Evolutionary conservation across 2,797 vertebrate genomes (phyloP).

Genomic region (Crocodylus rhombifer): DNA sequence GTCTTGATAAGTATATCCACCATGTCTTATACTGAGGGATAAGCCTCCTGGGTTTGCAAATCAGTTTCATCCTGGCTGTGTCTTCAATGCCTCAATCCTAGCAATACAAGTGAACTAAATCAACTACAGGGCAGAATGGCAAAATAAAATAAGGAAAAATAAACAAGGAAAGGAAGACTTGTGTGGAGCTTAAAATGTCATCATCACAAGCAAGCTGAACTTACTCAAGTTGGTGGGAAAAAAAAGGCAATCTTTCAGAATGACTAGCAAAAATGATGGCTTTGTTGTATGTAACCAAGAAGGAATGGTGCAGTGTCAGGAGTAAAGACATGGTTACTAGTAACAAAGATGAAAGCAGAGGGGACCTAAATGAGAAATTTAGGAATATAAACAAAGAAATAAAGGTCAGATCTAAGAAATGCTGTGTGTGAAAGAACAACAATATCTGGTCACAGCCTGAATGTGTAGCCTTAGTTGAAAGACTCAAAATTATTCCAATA

Average conservation of each 20-base stretch:
- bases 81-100: neutral
- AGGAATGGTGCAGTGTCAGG: neutral
- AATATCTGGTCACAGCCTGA: neutral
- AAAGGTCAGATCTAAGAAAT: slow-evolving; percentile 37
- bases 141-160: neutral
- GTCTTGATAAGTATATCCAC: neutral
- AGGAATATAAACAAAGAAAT: slow-evolving; percentile 15
- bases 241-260: neutral
- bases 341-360: neutral
- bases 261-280: neutral
- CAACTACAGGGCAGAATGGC: neutral
- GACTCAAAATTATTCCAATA: neutral
- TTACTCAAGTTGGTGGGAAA: neutral
- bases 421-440: neutral
- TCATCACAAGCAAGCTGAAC: neutral
- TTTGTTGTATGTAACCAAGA: neutral
- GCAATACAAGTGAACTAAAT: neutral
- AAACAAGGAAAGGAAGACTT: neutral
- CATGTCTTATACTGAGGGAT: neutral
- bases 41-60: neutral
- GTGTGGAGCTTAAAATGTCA: neutral
- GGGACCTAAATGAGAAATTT: neutral
- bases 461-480: neutral
- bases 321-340: neutral
- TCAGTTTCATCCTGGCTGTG: neutral